Conservation (phyloP, 2,888 invertebrate species). For the Bombylius discolor region DNA sequence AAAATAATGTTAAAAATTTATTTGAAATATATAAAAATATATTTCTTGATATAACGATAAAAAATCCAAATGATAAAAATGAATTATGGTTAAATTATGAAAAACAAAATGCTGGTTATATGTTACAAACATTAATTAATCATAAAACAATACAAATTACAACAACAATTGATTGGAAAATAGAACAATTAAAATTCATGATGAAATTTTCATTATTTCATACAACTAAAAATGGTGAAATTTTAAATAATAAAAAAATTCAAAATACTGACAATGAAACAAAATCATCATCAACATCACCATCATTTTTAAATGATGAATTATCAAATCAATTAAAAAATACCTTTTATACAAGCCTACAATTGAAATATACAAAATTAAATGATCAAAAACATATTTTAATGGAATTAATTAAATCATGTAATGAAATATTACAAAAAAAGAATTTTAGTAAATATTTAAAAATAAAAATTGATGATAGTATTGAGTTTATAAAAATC, state of each 20-base stretch:
- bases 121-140: constrained; percentile 38
- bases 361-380: constrained; percentile 52
- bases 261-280: not conserved
- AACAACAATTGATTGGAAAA: constrained; percentile 42
- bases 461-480: constrained; percentile 40
- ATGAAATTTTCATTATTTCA: constrained; percentile 53
- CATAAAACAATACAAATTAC: constrained; percentile 30
- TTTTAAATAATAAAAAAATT: constrained; percentile 3
- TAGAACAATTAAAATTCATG: constrained; percentile 49
- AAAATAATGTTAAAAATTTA: constrained; percentile 49
- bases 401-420: constrained; percentile 43
- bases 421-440: constrained; percentile 42
- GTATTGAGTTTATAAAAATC: constrained; percentile 42
- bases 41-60: constrained; percentile 42
- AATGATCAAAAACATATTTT: constrained; percentile 47
- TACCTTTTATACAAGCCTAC: constrained; percentile 56
- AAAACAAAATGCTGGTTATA: constrained; percentile 49
- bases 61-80: constrained; percentile 25
- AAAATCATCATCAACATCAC: too few relatives aligned
- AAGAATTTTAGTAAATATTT: constrained; percentile 41
- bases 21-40: constrained; percentile 49
- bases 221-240: constrained; percentile 34
- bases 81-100: constrained; percentile 56
- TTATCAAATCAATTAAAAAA: constrained; percentile 48
- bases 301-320: constrained; percentile 34